phyloP scores from a whole-genome alignment of 2,888 invertebrate species.

The Osedax fenrisi region DNA sequence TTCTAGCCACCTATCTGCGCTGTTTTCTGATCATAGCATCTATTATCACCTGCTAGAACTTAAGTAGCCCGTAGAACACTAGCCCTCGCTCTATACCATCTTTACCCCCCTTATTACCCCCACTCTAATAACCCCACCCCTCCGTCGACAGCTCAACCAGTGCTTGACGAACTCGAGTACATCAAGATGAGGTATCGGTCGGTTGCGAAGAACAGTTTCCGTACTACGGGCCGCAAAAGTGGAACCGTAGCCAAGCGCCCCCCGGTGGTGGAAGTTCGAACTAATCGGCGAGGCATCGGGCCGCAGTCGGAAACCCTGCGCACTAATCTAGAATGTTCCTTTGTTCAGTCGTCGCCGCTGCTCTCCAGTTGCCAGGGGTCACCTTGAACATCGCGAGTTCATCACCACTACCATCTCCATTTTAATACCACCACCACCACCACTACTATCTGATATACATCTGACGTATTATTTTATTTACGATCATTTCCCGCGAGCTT shows the following conservation, averaged over 20 bases:
- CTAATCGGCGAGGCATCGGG: constrained; percentile 36
- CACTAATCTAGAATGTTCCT: neutral
- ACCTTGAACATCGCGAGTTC: neutral
- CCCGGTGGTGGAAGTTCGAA: constrained; percentile 49
- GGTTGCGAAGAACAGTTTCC: constrained; percentile 36
- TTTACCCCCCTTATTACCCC: neutral
- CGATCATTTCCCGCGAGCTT: too few species aligned
- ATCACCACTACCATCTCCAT: too few species aligned
- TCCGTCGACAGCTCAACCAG: constrained; percentile 42
- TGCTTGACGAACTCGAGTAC: constrained; percentile 49
- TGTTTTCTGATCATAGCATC: too few species aligned
- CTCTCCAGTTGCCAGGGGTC: neutral
- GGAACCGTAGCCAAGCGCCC: constrained; percentile 46
- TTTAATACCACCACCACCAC: too few species aligned
- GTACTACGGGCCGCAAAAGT: constrained; percentile 35
- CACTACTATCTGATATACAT: too few species aligned
- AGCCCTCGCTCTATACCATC: neutral
- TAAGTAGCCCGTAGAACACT: too few species aligned
- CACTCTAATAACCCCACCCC: neutral
- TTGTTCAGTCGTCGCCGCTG: constrained; percentile 2
- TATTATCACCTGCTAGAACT: too few species aligned
- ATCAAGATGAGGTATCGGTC: constrained; percentile 47
- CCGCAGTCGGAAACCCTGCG: constrained; percentile 33
- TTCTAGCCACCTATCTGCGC: too few species aligned
- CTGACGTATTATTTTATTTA: too few species aligned